Evolutionary conservation across 2,888 invertebrate species (phyloP).

Genomic region (Nomada flava): DNA sequence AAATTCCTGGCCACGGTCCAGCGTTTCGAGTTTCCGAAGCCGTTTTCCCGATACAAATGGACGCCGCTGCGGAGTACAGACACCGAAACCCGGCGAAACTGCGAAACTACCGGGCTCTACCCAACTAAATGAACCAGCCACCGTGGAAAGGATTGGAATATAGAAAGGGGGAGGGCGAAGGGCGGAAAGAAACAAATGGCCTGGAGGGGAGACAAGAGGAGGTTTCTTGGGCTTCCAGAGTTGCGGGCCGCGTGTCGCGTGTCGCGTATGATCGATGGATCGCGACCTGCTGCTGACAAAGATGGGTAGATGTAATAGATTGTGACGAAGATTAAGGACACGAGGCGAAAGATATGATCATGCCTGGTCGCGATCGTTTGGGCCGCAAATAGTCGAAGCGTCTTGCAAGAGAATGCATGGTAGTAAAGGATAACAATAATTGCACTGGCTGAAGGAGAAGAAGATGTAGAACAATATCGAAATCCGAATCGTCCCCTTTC

Average conservation of each 20-base stretch:
- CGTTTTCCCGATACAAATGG: constrained; percentile 77
- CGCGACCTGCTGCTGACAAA: not conserved
- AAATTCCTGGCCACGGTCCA: constrained; percentile 80
- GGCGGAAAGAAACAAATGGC: constrained; percentile 1
- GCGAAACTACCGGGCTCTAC: constrained; percentile 67
- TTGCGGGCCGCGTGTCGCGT: constrained; percentile 8
- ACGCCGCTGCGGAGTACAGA: constrained; percentile 60
- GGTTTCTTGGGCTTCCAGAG: constrained; percentile 6
- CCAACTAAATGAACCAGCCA: constrained; percentile 63
- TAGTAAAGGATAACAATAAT: no score
- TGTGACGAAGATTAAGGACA: no score
- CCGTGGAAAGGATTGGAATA: constrained; percentile 32
- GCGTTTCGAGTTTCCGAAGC: constrained; percentile 72
- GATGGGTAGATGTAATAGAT: not conserved
- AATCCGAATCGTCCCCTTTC: no score
- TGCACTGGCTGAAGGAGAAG: no score
- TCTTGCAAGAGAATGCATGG: no score
- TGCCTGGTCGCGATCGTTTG: no score
- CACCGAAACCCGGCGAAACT: constrained; percentile 70
- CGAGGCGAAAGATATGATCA: no score
- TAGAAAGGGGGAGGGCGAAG: not conserved
- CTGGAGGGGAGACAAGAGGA: constrained; percentile 5
- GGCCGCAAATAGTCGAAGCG: no score
- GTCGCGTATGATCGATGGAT: constrained; percentile 22
- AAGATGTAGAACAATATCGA: no score